These are phyloP conservation scores for Flexamia atlantica DNA, from an alignment of 2,888 invertebrate species.

Conservation along the genomic window DNA sequence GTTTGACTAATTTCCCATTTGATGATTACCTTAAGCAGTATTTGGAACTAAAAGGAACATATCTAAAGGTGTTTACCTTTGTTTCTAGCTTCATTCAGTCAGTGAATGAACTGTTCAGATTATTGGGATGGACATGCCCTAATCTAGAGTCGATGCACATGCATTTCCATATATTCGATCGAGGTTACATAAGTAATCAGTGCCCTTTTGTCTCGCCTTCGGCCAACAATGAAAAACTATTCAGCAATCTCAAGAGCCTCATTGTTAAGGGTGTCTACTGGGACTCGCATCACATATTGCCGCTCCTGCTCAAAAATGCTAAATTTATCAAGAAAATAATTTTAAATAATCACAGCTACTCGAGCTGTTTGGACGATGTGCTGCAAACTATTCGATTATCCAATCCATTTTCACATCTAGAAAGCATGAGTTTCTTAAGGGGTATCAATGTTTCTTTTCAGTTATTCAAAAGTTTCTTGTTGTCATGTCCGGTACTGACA, in stretches of 20 bases:
- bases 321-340: conserved; percentile 37
- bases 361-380: conserved; percentile 31
- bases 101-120: conserved; percentile 33
- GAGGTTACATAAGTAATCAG: conserved; percentile 5
- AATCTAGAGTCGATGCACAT: conserved; percentile 38
- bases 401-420: conserved; percentile 24
- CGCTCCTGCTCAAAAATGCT: conserved; percentile 53
- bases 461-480: conserved; percentile 11
- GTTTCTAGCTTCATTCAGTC: conserved; percentile 47
- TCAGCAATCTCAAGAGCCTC: conserved; percentile 21
- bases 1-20: conserved; percentile 50
- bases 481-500: conserved; percentile 24
- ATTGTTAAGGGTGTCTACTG: conserved; percentile 41
- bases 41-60: conserved; percentile 47
- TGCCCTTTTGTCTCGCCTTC: conserved; percentile 13
- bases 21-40: conserved; percentile 36
- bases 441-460: conserved; percentile 38
- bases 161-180: conserved; percentile 39
- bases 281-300: conserved; percentile 37
- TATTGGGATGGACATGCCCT: conserved; percentile 41
- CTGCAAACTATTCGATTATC: background rate
- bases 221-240: conserved; percentile 1
- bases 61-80: conserved; percentile 36
- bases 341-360: conserved; percentile 42
- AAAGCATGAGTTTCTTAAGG: conserved; percentile 17